Conservation (phyloP, 2,797 vertebrate species). For the Coreius guichenoti region DNA sequence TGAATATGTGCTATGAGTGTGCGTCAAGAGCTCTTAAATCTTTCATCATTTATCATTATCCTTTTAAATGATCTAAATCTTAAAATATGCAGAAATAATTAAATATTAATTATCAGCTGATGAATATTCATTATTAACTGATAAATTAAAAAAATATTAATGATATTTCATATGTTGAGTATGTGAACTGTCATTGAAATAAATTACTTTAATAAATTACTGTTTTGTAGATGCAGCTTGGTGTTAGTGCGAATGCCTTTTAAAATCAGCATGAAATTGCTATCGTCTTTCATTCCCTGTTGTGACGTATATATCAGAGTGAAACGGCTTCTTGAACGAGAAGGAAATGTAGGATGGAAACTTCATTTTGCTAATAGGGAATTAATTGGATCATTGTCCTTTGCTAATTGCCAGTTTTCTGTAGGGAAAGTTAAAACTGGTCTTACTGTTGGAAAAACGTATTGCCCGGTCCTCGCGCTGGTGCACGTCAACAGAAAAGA, state of each 20-base stretch:
- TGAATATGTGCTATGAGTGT: neutral
- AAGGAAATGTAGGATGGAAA: neutral
- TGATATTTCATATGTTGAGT: neutral
- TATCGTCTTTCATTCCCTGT: neutral
- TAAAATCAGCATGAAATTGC: neutral
- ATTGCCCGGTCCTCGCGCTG: neutral
- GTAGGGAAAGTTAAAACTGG: neutral
- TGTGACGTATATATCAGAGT: neutral
- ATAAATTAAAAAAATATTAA: neutral
- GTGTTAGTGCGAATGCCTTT: neutral
- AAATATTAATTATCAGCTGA: neutral
- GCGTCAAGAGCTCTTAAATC: neutral
- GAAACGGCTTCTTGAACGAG: neutral
- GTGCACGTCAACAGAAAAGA: neutral
- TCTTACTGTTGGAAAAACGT: neutral
- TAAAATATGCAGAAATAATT: neutral
- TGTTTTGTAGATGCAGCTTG: neutral
- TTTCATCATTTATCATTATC: neutral
- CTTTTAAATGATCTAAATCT: constrained; percentile 3
- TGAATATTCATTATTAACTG: neutral
- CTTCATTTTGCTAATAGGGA: neutral
- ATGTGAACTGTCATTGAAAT: neutral
- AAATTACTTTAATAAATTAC: neutral
- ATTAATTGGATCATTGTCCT: neutral
- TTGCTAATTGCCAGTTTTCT: neutral